A percentile compares a stretch with the other conserved stretches of the same genome.
phyloP scores from a whole-genome alignment of 2,888 invertebrate genomes.

The Tiphia femorata region DNA sequence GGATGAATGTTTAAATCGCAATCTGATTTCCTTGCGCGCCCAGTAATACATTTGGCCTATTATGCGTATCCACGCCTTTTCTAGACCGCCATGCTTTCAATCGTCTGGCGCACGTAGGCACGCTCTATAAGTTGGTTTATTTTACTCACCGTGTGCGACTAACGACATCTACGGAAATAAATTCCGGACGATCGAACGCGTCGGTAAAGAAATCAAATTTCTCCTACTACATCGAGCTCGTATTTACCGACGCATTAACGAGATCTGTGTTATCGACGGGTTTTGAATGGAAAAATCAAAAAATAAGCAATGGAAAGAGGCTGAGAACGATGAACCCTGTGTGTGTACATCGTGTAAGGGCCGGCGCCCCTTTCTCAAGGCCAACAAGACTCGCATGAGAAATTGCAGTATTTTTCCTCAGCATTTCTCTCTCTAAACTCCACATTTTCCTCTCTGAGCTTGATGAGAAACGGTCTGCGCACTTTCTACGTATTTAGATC shows the following conservation, averaged over 20 bases:
- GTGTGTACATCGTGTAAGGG: slow-evolving; percentile 50
- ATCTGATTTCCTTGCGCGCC: no score
- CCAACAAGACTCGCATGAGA: slow-evolving; percentile 54
- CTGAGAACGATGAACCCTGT: slow-evolving; percentile 55
- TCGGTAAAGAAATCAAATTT: no score
- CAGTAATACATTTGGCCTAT: slow-evolving; percentile 41
- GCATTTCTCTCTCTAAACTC: background rate
- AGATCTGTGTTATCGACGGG: no score
- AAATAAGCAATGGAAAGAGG: no score
- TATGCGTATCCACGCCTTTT: slow-evolving; percentile 20
- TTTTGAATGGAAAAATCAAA: no score
- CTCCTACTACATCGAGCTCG: no score
- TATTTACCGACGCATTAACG: no score
- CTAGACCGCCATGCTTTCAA: slow-evolving; percentile 34
- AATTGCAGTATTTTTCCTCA: slow-evolving; percentile 54
- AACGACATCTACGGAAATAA: slow-evolving; percentile 28
- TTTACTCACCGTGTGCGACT: background rate
- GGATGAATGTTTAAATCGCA: no score
- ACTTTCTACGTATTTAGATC: no score
- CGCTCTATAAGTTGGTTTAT: background rate
- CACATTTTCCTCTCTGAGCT: no score
- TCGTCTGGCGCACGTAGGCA: slow-evolving; percentile 39
- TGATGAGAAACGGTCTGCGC: no score
- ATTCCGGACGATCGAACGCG: no score
- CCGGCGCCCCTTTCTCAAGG: slow-evolving; percentile 61